A percentile compares a stretch with the other conserved stretches of the same genome.
phyloP scores from a whole-genome alignment of 2,888 invertebrate species.

The Athalia circularis region DNA sequence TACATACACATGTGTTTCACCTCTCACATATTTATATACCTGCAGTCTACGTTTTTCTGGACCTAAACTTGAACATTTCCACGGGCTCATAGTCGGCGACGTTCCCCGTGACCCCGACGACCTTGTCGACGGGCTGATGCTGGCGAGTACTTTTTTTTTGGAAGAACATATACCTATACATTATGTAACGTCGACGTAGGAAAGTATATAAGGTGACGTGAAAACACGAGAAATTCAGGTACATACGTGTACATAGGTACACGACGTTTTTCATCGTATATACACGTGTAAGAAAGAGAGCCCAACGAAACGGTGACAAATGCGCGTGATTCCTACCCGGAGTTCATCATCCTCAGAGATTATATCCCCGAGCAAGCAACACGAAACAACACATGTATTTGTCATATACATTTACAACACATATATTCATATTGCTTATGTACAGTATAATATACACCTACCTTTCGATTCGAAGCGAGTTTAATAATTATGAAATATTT shows the following conservation, averaged over 20 bases:
- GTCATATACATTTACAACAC: too few relatives aligned
- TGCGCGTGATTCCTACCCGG: background rate
- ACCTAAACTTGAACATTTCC: too few relatives aligned
- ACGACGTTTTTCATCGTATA: background rate
- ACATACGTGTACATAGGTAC: background rate
- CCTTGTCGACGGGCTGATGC: conserved; percentile 13
- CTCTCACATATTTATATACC: background rate
- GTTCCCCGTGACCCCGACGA: background rate
- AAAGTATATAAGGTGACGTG: conserved; percentile 21
- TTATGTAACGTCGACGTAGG: too few relatives aligned
- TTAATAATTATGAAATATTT: background rate
- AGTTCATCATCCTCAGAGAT: conserved; percentile 7
- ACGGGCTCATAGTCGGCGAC: too few relatives aligned
- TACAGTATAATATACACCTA: too few relatives aligned
- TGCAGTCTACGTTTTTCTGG: too few relatives aligned
- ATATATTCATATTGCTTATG: too few relatives aligned
- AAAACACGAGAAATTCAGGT: conserved; percentile 28
- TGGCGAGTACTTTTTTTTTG: background rate
- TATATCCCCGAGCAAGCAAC: background rate
- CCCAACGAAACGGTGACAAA: conserved; percentile 8
- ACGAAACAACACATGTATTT: background rate
- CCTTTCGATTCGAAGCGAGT: too few relatives aligned
- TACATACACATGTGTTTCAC: background rate
- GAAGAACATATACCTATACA: too few relatives aligned
- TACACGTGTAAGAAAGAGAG: too few relatives aligned